A percentile compares a stretch with the other conserved stretches of the same genome.
phyloP scores from a whole-genome alignment of 2,113 vertebrate species.

The Brachypteracias leptosomus region DNA sequence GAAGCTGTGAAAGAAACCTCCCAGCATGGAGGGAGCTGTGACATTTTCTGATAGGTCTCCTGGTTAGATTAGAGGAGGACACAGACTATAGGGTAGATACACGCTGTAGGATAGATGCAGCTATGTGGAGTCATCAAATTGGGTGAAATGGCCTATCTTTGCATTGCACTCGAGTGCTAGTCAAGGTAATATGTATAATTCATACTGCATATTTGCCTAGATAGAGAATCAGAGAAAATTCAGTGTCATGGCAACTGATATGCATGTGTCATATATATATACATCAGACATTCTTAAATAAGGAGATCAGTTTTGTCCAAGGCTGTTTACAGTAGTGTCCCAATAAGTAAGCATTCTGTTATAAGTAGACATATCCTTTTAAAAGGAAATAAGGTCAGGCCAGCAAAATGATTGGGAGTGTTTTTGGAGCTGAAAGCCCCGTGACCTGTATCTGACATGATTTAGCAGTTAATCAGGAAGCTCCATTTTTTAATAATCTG shows the following conservation, averaged over 20 bases:
- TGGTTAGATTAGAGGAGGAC: not conserved
- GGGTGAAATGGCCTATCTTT: not conserved
- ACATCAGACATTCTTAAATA: not conserved
- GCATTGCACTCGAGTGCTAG: accelerated
- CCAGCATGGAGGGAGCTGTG: not conserved
- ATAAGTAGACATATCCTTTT: not conserved
- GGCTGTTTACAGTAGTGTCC: not conserved
- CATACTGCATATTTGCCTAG: not conserved
- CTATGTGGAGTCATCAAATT: not conserved
- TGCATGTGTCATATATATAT: too few species aligned
- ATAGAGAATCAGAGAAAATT: not conserved
- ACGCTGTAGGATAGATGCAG: not conserved
- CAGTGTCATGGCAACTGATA: not conserved
- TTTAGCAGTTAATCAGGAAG: constrained; percentile 4
- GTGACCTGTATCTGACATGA: not conserved
- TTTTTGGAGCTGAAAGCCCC: not conserved
- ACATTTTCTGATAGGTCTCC: not conserved
- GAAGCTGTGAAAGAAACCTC: not conserved
- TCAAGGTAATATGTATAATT: not conserved
- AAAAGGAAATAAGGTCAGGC: not conserved
- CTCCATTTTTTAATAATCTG: not conserved
- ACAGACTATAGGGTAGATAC: accelerated
- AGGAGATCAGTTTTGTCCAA: not conserved
- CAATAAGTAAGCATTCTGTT: not conserved
- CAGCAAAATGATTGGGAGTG: not conserved